phyloP scores from a whole-genome alignment of 2,888 invertebrate species.

The Volucella zonaria region DNA sequence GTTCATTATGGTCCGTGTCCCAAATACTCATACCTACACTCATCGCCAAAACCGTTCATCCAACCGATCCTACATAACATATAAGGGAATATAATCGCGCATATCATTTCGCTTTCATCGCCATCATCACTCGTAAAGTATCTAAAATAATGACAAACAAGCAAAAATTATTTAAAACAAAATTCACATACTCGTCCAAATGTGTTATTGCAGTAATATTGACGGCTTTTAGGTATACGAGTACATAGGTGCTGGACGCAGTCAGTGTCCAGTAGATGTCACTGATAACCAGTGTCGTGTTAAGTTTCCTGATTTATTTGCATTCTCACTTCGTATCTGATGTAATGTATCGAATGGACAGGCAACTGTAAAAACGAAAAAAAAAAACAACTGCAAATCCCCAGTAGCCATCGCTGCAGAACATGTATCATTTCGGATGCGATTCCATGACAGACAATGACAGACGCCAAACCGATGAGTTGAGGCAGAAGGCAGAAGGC shows the following conservation, averaged over 20 bases:
- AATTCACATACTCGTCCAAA: not conserved
- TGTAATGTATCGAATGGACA: slow-evolving; percentile 40
- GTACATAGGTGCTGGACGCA: slow-evolving; percentile 32
- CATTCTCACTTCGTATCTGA: slow-evolving; percentile 65
- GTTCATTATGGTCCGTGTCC: too few relatives aligned
- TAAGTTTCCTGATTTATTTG: slow-evolving; percentile 71
- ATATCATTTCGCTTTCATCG: slow-evolving; percentile 40
- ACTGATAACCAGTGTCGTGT: slow-evolving; percentile 48
- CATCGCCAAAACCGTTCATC: too few relatives aligned
- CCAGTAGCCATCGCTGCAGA: slow-evolving; percentile 23
- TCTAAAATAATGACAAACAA: slow-evolving; percentile 44
- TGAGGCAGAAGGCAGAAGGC: slow-evolving; percentile 26
- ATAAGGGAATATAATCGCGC: not conserved
- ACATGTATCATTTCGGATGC: slow-evolving; percentile 61
- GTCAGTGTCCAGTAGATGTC: slow-evolving; percentile 55
- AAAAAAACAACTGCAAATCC: not conserved
- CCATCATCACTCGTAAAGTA: slow-evolving; percentile 35
- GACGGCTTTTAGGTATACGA: slow-evolving; percentile 29
- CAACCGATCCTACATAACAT: too few relatives aligned
- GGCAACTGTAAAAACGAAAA: not conserved
- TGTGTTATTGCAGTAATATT: not conserved
- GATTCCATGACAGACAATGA: slow-evolving; percentile 42
- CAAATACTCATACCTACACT: too few relatives aligned
- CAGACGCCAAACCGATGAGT: slow-evolving; percentile 37
- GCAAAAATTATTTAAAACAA: slow-evolving; percentile 30